Evolutionary conservation across 2,888 invertebrate genomes (phyloP), one percentile per base, ranked within the genome.

Genomic region (Lasioglossum vierecki): DNA sequence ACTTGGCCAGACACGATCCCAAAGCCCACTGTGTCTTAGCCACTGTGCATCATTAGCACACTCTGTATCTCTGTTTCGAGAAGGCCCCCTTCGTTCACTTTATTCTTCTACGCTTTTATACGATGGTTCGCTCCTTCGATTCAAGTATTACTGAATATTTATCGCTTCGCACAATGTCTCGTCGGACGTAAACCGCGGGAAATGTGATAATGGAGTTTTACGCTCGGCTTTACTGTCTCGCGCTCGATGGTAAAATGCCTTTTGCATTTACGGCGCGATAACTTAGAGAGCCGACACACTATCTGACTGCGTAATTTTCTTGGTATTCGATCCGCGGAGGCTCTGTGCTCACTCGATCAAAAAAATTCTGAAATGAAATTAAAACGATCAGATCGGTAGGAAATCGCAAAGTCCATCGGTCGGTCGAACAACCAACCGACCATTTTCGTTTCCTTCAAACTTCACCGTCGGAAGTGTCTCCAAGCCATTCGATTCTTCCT

Each of bases 121-220:
- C 46, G 15, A 18, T 15, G 22, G 46, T 41, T 39, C n/a, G 35
- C 41, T 39, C 13, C 49, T 39, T 68, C 82, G 71, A 60, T 80
- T 74, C 46, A 44, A 44, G 63, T 18, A 30, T 68, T 22, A n/a
- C 63, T 18, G 6, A 72, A 35, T 68, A 78, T 66, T 71, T 75
- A 82, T 85, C 79, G 53, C 80, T 66, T 26, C 46, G 66, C 41
- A 84, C 85, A 85, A 79, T 85, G 81, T 85, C 35, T 66, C 75
- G 72, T 26, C 8, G 78, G 80, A 66, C 76, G 86, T 85, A 68
- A 86, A 82, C 82, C 76, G 77, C 82, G 70, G 39, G 79, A 74
- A 70, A 78, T 35, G 86, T 82, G 86, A 80, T 82, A 81, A 86
- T 79, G 76, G 76, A 46, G 81, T 70, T 85, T 86, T 81, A 81